Evolutionary conservation across 2,888 invertebrate genomes (phyloP).

Genomic region (Mimachlamys varia): DNA sequence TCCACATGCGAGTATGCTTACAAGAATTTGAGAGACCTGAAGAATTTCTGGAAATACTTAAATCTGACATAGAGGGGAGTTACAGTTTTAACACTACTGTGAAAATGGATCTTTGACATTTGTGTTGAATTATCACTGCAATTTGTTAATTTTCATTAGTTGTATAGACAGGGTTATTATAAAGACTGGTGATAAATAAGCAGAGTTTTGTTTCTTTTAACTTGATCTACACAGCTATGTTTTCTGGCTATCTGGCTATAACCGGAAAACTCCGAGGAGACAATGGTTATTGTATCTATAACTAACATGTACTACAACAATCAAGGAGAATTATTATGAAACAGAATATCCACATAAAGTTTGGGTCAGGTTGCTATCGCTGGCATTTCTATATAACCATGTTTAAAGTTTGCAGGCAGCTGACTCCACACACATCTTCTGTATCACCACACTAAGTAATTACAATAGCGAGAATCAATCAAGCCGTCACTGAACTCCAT

Average conservation of each 20-base stretch:
- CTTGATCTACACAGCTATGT: background rate
- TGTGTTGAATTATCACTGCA: no score
- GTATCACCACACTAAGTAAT: conserved; percentile 30
- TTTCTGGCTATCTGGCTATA: background rate
- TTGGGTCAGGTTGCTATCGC: background rate
- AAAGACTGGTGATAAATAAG: no score
- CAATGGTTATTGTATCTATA: background rate
- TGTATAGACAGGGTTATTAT: no score
- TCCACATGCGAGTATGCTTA: no score
- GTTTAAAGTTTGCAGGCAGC: background rate
- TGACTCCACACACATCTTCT: background rate
- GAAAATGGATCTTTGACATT: no score
- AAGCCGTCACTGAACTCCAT: conserved; percentile 17
- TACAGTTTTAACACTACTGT: no score
- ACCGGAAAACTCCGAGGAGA: background rate
- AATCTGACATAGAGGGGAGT: no score
- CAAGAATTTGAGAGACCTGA: no score
- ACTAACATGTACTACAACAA: background rate
- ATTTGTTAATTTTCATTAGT: no score
- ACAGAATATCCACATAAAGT: background rate
- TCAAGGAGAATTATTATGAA: background rate
- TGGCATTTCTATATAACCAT: background rate
- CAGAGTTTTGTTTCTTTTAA: background rate
- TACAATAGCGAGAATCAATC: background rate
- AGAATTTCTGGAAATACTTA: no score